Conservation (phyloP, 2,113 vertebrate species). For the Sterrhoptilus dennistouni region DNA sequence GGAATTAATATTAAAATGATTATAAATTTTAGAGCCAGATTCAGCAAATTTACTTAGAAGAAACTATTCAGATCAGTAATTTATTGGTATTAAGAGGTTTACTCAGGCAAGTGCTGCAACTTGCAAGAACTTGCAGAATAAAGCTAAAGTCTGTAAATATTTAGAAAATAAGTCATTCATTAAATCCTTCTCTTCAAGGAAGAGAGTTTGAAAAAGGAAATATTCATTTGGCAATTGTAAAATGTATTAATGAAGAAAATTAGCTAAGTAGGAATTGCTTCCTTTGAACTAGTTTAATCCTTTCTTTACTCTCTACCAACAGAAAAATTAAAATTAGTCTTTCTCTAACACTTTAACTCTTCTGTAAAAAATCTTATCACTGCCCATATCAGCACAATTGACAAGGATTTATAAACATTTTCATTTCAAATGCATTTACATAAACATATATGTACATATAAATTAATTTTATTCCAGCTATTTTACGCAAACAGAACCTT, state of each 20-base stretch:
- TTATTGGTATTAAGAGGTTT: not conserved
- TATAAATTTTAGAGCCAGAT: not conserved
- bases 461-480: conserved; percentile 65
- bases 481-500: conserved; percentile 66
- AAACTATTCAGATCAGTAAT: not conserved
- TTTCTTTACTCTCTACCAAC: not conserved
- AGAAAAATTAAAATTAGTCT: conserved; percentile 10
- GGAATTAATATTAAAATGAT: not conserved
- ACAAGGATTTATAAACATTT: conserved; percentile 60
- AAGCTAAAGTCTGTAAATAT: not conserved
- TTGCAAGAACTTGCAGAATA: not conserved
- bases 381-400: conserved; percentile 34
- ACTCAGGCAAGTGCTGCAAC: not conserved
- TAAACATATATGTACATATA: conserved; percentile 39
- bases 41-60: not conserved
- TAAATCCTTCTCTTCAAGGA: not conserved
- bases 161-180: not conserved
- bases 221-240: not conserved
- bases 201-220: not conserved
- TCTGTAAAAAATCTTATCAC: conserved; percentile 44
- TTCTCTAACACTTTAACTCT: conserved; percentile 8
- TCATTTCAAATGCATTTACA: conserved; percentile 53
- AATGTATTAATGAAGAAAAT: not conserved
- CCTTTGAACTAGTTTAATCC: conserved; percentile 27
- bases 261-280: not conserved